Base-by-base conservation (phyloP, 1,140 invertebrate species). In the Lysiphlebus fabarum region DNA sequence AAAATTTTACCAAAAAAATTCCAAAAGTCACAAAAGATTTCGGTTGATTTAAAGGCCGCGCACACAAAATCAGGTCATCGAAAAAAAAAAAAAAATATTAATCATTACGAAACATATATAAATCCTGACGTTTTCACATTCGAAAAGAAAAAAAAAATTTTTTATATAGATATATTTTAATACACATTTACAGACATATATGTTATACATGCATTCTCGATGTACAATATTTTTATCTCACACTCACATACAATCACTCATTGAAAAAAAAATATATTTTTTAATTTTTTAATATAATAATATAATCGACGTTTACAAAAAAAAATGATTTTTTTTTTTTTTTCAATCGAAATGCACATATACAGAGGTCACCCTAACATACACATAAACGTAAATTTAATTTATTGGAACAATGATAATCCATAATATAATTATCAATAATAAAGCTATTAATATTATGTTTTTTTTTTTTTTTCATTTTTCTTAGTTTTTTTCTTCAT, bases 381-480 rank as follows among this genome's bases (percentile, higher is more conserved):
- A 38, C 47, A 51, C 42, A 17, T 48, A 49, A 50, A 41, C 14
- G 17, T 17, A 17, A 37, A 40, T 6, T 33, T 51, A 61, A 58
- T 62, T 65, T 62, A 65, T 62, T 64, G 69, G 68, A 72, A 74
- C 70, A 72, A 71, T 71, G 65, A 72, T 73, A 71, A 70, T 68
- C 67, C 65, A 60, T 66, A 67, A 37, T 51, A 64, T 67, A 63
- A 62, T 65, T 65, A 69, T 65, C 67, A 70, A 62, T 70, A 71
- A 58, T 65, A 44, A 51, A 62, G 64, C 36, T 47, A 49, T 56
- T 36, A 44, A 56, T 45, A 56, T 56, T 48, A 56, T 44, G 37
- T 56, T n/a, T 6, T 51, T n/a, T 38, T 51, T n/a, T 38, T 51
- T 51, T 34, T 34, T 12, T 51, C 49, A 51, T 17, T 17, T 17